A percentile compares a stretch with the other conserved stretches of the same genome.
phyloP scores from a whole-genome alignment of 1,140 invertebrate species.

The Bombus pascuorum region DNA sequence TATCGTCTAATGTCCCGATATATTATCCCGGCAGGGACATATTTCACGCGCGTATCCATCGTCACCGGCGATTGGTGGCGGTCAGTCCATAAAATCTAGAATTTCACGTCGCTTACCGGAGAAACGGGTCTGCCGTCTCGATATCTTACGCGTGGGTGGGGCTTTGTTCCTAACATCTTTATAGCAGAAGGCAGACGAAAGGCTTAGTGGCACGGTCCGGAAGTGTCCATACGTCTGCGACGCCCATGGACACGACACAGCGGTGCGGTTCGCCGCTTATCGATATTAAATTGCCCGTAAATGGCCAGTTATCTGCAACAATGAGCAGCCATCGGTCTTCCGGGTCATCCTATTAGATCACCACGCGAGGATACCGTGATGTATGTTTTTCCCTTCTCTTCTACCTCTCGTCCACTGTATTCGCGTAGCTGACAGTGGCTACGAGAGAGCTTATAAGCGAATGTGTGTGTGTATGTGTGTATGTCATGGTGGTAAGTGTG shows the following conservation, averaged over 20 bases:
- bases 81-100: constrained; percentile 49
- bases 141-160: constrained; percentile 61
- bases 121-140: constrained; percentile 60
- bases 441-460: neutral
- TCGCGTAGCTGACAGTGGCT: neutral
- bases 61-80: constrained; percentile 17
- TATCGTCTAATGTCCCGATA: neutral
- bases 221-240: constrained; percentile 14
- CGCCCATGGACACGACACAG: constrained; percentile 9
- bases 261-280: constrained; percentile 41
- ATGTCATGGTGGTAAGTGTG: neutral
- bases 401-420: constrained; percentile 8
- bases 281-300: constrained; percentile 61
- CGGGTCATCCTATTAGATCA: constrained; percentile 53
- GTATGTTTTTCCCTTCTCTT: constrained; percentile 8
- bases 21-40: neutral
- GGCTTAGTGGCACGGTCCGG: constrained; percentile 28
- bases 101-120: constrained; percentile 56
- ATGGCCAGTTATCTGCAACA: constrained; percentile 49
- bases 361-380: constrained; percentile 13
- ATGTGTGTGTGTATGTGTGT: too few species aligned
- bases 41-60: constrained; percentile 30
- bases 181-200: constrained; percentile 53
- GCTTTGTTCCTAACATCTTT: constrained; percentile 69
- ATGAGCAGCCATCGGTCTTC: constrained; percentile 57